Base-by-base conservation (phyloP, 53 echinoderm and acorn worm genomes). In the Patiria pectinifera region DNA sequence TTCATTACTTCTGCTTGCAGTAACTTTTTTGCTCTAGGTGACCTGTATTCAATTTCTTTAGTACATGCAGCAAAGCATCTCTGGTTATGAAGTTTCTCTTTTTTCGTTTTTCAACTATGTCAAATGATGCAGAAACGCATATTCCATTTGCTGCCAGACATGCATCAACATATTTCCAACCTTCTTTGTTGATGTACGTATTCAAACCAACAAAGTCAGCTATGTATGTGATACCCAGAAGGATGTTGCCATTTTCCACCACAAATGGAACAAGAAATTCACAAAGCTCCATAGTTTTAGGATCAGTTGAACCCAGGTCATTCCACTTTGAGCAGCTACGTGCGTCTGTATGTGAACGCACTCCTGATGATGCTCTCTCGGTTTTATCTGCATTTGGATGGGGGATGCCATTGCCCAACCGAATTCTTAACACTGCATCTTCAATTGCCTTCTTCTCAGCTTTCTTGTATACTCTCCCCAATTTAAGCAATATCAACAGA, bases 81-180 rank as follows among this genome's bases (percentile, higher is more conserved):
- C 48, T 83, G 53, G n/a, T 59, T 49, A 83, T 83, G 58, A 83
- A 83, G 59, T 23, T n/a, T 59, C 83, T 83, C 53, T 53, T 49
- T 59, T 83, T 21, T 22, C 59, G 53, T 60, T 83, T 83, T 83
- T 47, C 58, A 83, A 53, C 24, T 49, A 59, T 83, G 83, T 83
- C 83, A 83, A 62, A 83, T 58, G 83, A 83, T 58, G 48, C 83
- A 83, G 14, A 48, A 23, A 83, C 83, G 18, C 59, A 58, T 11
- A 59, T 53, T 53, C 53, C 83, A 83, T 59, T 59, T 83, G n/a
- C 53, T 58, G 3, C 22, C n/a, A 83, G 59, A 60, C 60, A 59
- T 8, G 59, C 59, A 59, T 83, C 83, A 59, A 83, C 53, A 53
- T 83, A 59, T 83, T 83, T 83, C 83, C 83, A 83, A 83, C 62